These are phyloP conservation scores for Bicyclus anynana DNA, from an alignment of 1,140 invertebrate genomes.

Conservation along the genomic window DNA sequence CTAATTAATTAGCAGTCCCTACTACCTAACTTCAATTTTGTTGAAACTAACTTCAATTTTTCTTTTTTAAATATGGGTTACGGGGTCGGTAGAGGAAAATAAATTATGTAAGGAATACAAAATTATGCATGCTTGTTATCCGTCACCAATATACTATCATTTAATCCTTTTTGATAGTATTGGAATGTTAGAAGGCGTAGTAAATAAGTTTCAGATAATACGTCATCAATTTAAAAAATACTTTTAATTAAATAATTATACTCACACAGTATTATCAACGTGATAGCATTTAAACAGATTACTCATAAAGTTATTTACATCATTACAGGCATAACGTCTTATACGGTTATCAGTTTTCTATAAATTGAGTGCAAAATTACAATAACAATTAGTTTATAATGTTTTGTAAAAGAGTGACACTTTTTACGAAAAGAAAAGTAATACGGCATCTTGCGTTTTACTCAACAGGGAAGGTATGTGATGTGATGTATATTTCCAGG, in stretches of 20 bases:
- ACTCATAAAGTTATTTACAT: slow-evolving; percentile 31
- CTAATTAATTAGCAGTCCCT: too few species aligned
- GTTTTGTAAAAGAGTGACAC: slow-evolving; percentile 49
- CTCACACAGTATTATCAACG: slow-evolving; percentile 27
- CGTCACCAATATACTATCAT: background rate
- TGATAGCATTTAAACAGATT: slow-evolving; percentile 35
- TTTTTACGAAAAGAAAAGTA: slow-evolving; percentile 44
- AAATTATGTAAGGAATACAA: too few species aligned
- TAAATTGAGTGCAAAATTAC: slow-evolving; percentile 27
- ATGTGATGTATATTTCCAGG: background rate
- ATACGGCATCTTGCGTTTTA: slow-evolving; percentile 48
- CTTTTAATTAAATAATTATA: background rate
- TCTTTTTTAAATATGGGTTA: too few species aligned
- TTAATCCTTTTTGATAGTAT: background rate
- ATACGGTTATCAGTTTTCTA: slow-evolving; percentile 35
- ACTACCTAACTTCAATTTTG: too few species aligned
- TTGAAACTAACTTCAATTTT: too few species aligned
- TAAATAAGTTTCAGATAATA: background rate
- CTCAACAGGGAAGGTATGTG: slow-evolving; percentile 52
- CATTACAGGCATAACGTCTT: slow-evolving; percentile 34
- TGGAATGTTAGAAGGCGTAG: background rate
- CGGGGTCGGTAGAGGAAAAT: too few species aligned
- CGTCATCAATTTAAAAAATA: background rate
- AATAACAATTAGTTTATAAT: slow-evolving; percentile 34
- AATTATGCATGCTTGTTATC: too few species aligned